Percentiles rank a stretch among this genome's conserved stretches.
Conservation (phyloP, 23 tunicate species). For the Ascidia mentula region DNA sequence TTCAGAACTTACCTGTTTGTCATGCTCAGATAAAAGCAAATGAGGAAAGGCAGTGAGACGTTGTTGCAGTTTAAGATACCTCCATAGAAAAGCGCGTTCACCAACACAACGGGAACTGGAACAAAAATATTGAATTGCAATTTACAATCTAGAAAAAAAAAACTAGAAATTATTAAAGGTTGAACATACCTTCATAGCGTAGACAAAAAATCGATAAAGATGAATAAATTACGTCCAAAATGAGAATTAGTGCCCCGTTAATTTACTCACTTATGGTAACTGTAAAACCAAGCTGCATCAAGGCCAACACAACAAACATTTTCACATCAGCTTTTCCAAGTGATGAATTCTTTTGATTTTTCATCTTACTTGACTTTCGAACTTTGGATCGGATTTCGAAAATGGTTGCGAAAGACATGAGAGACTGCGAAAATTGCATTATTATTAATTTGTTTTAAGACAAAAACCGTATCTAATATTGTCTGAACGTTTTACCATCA, state of each 20-base stretch:
- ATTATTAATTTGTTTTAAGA: neutral
- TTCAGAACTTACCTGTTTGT: neutral
- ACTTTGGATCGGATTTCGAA: neutral
- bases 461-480: too few species aligned
- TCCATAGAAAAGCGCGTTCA: neutral
- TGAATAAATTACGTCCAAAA: too few species aligned
- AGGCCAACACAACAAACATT: neutral
- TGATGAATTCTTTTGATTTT: neutral
- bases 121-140: too few species aligned
- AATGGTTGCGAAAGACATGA: neutral
- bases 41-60: neutral
- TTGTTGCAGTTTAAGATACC: neutral
- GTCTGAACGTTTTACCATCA: neutral
- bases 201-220: too few species aligned
- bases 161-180: too few species aligned
- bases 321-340: neutral
- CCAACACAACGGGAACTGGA: neutral
- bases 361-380: neutral
- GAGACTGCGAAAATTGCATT: neutral
- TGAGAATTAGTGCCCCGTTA: neutral
- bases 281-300: slow-evolving; percentile 1
- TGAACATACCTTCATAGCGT: too few species aligned
- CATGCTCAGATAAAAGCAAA: neutral
- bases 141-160: too few species aligned
- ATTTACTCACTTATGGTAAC: neutral